Evolutionary conservation across 53 echinoderm and acorn worm genomes (phyloP), one percentile per base, ranked within the genome.

Genomic region (Pentamera pediparva): DNA sequence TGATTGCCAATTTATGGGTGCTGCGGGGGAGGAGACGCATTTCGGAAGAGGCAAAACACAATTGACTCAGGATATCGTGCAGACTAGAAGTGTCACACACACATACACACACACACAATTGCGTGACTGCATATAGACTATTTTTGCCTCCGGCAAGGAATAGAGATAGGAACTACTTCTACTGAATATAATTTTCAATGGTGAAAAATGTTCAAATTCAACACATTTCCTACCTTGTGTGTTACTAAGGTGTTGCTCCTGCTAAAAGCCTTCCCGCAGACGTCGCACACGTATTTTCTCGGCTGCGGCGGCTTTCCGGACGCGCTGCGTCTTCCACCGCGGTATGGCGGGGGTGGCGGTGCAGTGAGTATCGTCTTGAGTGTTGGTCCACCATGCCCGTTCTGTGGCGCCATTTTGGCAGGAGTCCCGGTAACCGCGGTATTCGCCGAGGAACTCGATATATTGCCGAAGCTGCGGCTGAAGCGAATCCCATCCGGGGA

Each of bases 221-320:
- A 45, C n/a, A n/a, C n/a, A 45, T 45, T 45, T 45, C 80, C 86
- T 86, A 98, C 98, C 89, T 98, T 98, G 54, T 98, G 98, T 5
- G 98, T 98, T 2, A 98, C 98, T 22, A 98, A 58, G 19, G 98
- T 98, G 79, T 98, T 98, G 61, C 98, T 98, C 11, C 98, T 77
- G 77, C 98, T 98, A 64, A 98, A 98, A 9, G 91, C 98, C 55
- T 98, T 98, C 24, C 89, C 85, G 61, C 98, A 98, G 4, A 98
- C 78, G 39, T 98, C 98, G 72, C 98, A 98, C 3, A 89, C 85
- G 81, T 98, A 89, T 75, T 98, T 98, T 41, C 89, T 75, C 19
- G 82, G 87, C 75, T 88, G 98, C 4, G 91, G 70, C 40, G 89
- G 83, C 74, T 92, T 98, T 17, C 47, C 63, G 27, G 60, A 67